phyloP scores from a whole-genome alignment of 2,113 vertebrate genomes.

The Vidua chalybeata region DNA sequence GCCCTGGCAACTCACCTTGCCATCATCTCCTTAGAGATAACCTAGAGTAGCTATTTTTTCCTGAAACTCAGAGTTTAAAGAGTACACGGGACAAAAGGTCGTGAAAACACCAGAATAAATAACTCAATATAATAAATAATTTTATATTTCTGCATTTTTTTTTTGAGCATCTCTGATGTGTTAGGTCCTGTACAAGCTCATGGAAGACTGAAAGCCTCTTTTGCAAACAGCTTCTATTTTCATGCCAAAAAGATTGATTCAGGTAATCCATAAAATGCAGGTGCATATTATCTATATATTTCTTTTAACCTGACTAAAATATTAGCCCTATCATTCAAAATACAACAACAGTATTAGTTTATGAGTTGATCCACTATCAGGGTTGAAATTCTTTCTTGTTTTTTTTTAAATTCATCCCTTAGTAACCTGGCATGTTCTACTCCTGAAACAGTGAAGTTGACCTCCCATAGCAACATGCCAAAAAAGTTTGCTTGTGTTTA shows the following conservation, averaged over 20 bases:
- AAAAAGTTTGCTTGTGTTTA: slow-evolving; percentile 21
- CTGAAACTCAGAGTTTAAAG: neutral
- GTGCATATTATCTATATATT: neutral
- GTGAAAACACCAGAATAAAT: neutral
- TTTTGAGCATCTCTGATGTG: neutral
- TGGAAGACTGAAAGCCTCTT: neutral
- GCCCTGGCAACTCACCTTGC: neutral
- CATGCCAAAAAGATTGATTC: neutral
- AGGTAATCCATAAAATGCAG: neutral
- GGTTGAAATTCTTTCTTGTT: slow-evolving; percentile 34
- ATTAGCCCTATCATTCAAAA: neutral
- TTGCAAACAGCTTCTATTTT: neutral
- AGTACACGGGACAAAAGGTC: accelerated
- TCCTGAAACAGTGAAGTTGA: slow-evolving; percentile 16
- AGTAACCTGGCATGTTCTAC: neutral
- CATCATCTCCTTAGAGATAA: neutral
- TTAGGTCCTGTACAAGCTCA: neutral
- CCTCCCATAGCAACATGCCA: neutral
- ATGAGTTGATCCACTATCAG: neutral
- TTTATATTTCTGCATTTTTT: neutral
- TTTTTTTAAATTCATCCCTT: slow-evolving; percentile 41
- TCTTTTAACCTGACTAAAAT: neutral
- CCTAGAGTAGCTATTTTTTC: neutral
- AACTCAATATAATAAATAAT: neutral
- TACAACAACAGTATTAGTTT: neutral